Evolutionary conservation across 2,888 invertebrate species (phyloP).

Genomic region (Callosobruchus maculatus): DNA sequence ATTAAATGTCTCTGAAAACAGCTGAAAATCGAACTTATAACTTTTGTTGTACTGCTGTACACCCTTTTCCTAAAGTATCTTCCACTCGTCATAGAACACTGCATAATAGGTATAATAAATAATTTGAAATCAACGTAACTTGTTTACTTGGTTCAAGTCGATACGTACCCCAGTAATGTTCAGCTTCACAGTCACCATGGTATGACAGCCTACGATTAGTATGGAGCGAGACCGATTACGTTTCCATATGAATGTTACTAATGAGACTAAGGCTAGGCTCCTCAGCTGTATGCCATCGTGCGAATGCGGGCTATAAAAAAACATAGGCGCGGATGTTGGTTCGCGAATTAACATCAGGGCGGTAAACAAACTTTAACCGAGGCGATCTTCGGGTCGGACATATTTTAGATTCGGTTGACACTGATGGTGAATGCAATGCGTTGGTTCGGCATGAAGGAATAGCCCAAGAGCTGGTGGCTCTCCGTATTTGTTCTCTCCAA

Average conservation of each 20-base stretch:
- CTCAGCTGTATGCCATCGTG: background rate
- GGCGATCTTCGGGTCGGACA: background rate
- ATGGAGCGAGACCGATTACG: background rate
- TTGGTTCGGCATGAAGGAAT: background rate
- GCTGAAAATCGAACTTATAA: no score
- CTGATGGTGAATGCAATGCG: background rate
- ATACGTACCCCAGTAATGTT: constrained; percentile 16
- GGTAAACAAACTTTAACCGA: background rate
- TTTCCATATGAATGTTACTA: background rate
- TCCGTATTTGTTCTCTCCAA: no score
- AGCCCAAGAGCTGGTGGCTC: background rate
- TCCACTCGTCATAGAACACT: no score
- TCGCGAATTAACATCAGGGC: background rate
- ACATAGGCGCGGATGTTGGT: background rate
- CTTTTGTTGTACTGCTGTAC: no score
- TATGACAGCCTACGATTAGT: background rate
- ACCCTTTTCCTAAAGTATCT: no score
- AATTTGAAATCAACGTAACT: no score
- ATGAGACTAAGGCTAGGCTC: background rate
- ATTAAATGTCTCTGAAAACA: no score
- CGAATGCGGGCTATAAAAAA: background rate
- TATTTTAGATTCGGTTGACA: background rate
- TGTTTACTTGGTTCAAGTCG: background rate
- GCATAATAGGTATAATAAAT: no score
- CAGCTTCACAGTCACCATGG: constrained; percentile 30